phyloP scores from a whole-genome alignment of 2,888 invertebrate species.

The Invenusta paracnida region DNA sequence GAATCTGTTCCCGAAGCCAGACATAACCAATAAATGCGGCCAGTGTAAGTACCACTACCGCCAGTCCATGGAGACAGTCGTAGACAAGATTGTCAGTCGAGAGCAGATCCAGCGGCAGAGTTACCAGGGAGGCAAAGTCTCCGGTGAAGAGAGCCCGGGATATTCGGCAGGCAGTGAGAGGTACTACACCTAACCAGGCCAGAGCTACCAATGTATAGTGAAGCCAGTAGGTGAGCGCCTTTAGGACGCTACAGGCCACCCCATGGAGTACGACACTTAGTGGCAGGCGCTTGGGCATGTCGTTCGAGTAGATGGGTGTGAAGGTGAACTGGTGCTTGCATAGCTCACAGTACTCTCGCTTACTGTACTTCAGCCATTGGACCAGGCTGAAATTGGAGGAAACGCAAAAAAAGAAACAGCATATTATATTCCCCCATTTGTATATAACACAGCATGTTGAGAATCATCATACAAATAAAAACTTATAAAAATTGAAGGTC shows the following conservation, averaged over 20 bases:
- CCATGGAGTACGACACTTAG: constrained; percentile 86
- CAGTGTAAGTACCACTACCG: constrained; percentile 90
- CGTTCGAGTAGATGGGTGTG: constrained; percentile 97
- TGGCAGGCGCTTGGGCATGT: constrained; percentile 96
- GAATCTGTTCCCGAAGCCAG: constrained; percentile 93
- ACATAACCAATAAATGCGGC: constrained; percentile 92
- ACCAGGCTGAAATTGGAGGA: too few species aligned
- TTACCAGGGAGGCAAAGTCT: constrained; percentile 67
- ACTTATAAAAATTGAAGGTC: too few species aligned
- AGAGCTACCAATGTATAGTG: constrained; percentile 92
- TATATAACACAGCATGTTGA: too few species aligned
- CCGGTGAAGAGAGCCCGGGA: constrained; percentile 41
- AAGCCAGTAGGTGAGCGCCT: constrained; percentile 87
- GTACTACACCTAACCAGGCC: constrained; percentile 94
- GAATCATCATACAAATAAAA: too few species aligned
- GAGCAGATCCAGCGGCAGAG: constrained; percentile 81
- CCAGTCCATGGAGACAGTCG: constrained; percentile 90
- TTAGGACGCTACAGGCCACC: constrained; percentile 75
- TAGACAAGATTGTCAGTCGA: constrained; percentile 85
- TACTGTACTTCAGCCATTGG: constrained; percentile 97
- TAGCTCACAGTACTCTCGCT: constrained; percentile 95
- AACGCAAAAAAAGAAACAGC: too few species aligned
- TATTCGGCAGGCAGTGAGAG: constrained; percentile 76
- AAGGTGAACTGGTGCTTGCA: constrained; percentile 96
- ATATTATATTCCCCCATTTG: too few species aligned